A percentile compares a stretch with the other conserved stretches of the same genome.
phyloP scores from a whole-genome alignment of 1,140 invertebrate species.

The Drosophila insularis region DNA sequence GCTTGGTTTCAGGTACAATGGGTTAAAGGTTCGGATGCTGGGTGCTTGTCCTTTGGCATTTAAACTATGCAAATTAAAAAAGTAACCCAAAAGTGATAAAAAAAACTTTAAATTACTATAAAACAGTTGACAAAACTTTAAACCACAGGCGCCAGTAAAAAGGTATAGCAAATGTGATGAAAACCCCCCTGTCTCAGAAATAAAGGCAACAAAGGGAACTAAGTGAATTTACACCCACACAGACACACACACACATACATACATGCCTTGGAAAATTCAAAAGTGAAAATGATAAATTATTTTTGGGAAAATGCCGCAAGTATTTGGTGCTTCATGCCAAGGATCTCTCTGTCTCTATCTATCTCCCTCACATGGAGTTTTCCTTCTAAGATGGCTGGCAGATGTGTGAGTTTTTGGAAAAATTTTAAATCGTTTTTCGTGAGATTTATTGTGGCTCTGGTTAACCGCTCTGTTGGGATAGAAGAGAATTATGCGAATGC shows the following conservation, averaged over 20 bases:
- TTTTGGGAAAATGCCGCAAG: constrained; percentile 72
- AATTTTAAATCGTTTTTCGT: constrained; percentile 74
- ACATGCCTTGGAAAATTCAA: constrained; percentile 21
- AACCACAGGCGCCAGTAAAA: constrained; percentile 55
- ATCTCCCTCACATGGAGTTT: too few species aligned
- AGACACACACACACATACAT: not conserved
- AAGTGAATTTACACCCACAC: constrained; percentile 46
- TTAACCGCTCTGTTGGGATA: constrained; percentile 51
- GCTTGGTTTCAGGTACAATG: constrained; percentile 23
- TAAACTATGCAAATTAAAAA: constrained; percentile 66
- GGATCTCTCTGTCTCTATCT: constrained; percentile 35
- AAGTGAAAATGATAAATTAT: constrained; percentile 78
- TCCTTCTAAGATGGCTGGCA: constrained; percentile 45
- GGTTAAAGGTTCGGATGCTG: not conserved
- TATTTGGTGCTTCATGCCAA: constrained; percentile 67
- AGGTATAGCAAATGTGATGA: constrained; percentile 47
- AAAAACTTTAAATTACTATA: constrained; percentile 66
- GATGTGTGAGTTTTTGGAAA: constrained; percentile 36
- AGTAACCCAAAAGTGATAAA: constrained; percentile 27
- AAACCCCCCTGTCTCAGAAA: constrained; percentile 14
- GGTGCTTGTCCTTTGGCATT: constrained; percentile 23
- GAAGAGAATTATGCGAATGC: constrained; percentile 69
- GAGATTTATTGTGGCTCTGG: constrained; percentile 77
- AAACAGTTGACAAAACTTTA: constrained; percentile 63
- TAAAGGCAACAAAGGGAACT: not conserved